Percentiles rank a stretch among this genome's conserved stretches.
Conservation (phyloP, 1,140 invertebrate species). For the Delia radicum region DNA sequence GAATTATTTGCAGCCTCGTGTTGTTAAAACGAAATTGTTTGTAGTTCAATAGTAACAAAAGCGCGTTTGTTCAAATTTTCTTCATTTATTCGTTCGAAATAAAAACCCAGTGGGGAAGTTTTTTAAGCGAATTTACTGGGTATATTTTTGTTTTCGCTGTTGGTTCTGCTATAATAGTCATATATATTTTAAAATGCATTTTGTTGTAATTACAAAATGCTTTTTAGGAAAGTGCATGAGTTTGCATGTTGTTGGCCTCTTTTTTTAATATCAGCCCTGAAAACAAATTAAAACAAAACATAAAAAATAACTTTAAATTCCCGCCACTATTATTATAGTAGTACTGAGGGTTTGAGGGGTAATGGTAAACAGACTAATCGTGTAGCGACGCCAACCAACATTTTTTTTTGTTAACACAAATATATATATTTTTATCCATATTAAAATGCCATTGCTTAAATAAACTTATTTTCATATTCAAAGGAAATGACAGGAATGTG, state of each 20-base stretch:
- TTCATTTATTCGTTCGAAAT: background rate
- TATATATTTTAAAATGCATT: background rate
- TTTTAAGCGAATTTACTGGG: too few relatives aligned
- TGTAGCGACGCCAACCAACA: background rate
- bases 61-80: background rate
- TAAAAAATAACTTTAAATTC: background rate
- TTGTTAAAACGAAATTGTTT: background rate
- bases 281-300: background rate
- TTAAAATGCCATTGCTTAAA: background rate
- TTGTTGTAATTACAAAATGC: conserved; percentile 1
- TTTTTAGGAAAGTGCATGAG: background rate
- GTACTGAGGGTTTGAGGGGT: background rate
- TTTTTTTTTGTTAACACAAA: background rate
- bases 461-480: background rate
- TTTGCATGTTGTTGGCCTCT: background rate
- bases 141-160: background rate
- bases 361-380: background rate
- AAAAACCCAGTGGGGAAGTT: too few relatives aligned
- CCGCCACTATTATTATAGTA: background rate
- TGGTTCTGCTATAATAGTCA: background rate
- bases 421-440: background rate
- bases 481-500: background rate
- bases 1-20: background rate
- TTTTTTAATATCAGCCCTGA: background rate
- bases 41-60: background rate